Evolutionary conservation across 2,888 invertebrate genomes (phyloP), one percentile per base, ranked within the genome.

Genomic region (Ophraella communa): DNA sequence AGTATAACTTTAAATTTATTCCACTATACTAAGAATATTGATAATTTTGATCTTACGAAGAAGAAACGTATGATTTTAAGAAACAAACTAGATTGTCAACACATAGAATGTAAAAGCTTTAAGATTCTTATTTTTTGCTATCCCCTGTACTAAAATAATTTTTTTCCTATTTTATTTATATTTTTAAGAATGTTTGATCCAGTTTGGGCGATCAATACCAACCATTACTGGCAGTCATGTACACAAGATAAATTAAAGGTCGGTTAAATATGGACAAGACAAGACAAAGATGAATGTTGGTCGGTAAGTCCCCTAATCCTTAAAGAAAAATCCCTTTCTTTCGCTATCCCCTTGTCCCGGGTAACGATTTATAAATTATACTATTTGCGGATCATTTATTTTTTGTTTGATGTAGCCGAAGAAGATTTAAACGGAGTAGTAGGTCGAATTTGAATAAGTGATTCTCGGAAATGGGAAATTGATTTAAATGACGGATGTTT

Each of bases 241-340:
- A 74, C 77, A 78, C 69, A 75, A 79, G 78, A 79, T 79, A 76
- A 78, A 77, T 78, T 78, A 78, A 77, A 67, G 70, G 63, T 66
- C 73, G 66, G 67, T 73, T 77, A 76, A 78, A 77, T 77, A 77
- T 77, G 75, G 76, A 77, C 77, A 77, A 73, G 76, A 74, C 74
- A 74, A 74, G 78, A 76, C 78, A 74, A 76, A 77, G 79, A 79
- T 77, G 72, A 77, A 79, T 79, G 75, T 69, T 72, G 71, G 64
- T 30, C 45, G 23, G 42, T 47, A 4, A 21, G 55, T 56, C 54
- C 59, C 59, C 51, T 39, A 55, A 45, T 24, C 24, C 33, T 52
- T 24, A 63, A 55, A 30, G 42, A 55, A 62, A 59, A 52, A 53
- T 54, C 56, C 53, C 62, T 66, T 69, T 65, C 61, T 45, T 66